Percentiles rank a stretch among this genome's conserved stretches.
These are phyloP conservation scores for Cosmorhoe ocellata DNA, from an alignment of 2,888 invertebrate species.

Conservation along the genomic window DNA sequence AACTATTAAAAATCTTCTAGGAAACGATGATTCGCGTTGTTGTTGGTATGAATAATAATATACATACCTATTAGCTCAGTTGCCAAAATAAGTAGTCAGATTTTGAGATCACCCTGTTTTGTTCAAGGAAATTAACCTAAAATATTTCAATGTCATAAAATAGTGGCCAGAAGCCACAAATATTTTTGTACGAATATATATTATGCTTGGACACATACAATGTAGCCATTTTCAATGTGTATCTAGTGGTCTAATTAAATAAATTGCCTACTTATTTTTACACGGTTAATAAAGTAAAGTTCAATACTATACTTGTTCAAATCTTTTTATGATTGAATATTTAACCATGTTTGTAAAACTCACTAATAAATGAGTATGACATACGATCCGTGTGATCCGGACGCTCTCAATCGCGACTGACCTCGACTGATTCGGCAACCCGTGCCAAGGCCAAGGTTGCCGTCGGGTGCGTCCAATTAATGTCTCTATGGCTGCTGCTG, in stretches of 20 bases:
- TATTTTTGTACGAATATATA: no score
- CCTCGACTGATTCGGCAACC: constrained; percentile 77
- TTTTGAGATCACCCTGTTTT: no score
- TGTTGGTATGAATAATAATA: constrained; percentile 7
- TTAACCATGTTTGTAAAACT: constrained; percentile 32
- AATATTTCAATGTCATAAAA: no score
- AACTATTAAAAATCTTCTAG: constrained; percentile 9
- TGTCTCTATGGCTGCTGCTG: constrained; percentile 46
- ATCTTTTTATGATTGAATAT: constrained; percentile 1
- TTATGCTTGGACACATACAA: no score
- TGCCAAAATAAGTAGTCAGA: no score
- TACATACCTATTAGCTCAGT: no score
- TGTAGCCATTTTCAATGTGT: no score
- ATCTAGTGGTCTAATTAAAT: no score
- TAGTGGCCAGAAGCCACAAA: no score
- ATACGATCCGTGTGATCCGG: constrained; percentile 73
- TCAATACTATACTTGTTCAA: not conserved
- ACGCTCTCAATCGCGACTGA: constrained; percentile 73
- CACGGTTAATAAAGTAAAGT: no score
- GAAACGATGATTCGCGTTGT: constrained; percentile 5
- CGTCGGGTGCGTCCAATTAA: constrained; percentile 70
- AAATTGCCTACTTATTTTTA: no score
- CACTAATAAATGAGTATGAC: constrained; percentile 42
- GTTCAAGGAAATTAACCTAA: no score
- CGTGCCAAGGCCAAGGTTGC: constrained; percentile 79